Percentiles rank a stretch among this genome's conserved stretches.
Conservation (phyloP, 1,140 invertebrate species). For the Ceratosolen solmsi region DNA sequence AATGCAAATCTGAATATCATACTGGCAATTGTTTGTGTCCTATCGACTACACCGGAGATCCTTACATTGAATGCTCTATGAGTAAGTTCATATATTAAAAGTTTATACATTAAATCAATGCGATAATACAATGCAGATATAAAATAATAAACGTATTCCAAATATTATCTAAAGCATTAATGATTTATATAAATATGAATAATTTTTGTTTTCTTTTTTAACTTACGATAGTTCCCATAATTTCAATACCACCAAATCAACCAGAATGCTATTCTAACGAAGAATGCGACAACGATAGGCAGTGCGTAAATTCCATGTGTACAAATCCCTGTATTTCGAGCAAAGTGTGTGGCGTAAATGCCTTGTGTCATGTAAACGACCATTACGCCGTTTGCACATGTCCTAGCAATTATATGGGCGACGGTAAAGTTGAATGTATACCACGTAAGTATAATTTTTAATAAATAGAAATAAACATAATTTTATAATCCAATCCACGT, state of each 20-base stretch:
- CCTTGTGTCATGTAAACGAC: constrained; percentile 84
- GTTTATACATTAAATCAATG: too few relatives aligned
- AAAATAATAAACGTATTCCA: too few relatives aligned
- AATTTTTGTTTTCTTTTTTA: background rate
- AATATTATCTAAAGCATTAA: too few relatives aligned
- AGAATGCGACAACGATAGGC: constrained; percentile 83
- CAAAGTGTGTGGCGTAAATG: constrained; percentile 82
- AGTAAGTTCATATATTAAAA: constrained; percentile 72
- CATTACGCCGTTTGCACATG: constrained; percentile 86
- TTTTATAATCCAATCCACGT: too few relatives aligned
- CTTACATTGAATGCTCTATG: constrained; percentile 84
- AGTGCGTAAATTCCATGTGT: constrained; percentile 84
- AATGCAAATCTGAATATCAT: constrained; percentile 85
- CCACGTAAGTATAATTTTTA: constrained; percentile 86
- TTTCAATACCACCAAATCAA: constrained; percentile 68
- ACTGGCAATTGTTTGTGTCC: constrained; percentile 85
- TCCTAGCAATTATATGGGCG: constrained; percentile 84
- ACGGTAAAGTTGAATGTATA: constrained; percentile 81
- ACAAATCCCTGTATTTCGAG: constrained; percentile 82
- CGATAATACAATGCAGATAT: too few relatives aligned
- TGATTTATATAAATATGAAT: too few relatives aligned
- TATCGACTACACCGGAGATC: constrained; percentile 85
- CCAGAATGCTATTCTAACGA: constrained; percentile 84
- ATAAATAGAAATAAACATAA: too few relatives aligned
- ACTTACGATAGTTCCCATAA: constrained; percentile 71